These are phyloP conservation scores for Drosophila mercatorum DNA, from an alignment of 2,888 invertebrate species.

Conservation along the genomic window DNA sequence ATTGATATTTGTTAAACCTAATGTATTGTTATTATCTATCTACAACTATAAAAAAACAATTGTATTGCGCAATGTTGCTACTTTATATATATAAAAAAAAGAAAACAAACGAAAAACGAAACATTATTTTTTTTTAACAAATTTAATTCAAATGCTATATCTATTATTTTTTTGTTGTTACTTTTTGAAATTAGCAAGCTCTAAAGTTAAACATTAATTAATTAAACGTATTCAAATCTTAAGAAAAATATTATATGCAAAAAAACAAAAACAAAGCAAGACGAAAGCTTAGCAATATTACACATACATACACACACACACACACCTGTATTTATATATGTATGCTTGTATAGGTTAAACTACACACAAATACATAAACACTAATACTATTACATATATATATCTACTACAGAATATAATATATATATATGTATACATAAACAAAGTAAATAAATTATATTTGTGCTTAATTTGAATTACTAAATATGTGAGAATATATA, in stretches of 20 bases:
- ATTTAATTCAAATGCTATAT: constrained; percentile 1
- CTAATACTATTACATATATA: constrained; percentile 18
- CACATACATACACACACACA: constrained; percentile 17
- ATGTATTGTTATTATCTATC: constrained; percentile 75
- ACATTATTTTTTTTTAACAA: constrained; percentile 15
- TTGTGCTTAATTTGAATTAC: constrained; percentile 71
- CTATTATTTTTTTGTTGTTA: constrained; percentile 15
- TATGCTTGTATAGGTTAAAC: constrained; percentile 40
- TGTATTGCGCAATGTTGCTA: constrained; percentile 54
- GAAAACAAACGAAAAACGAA: constrained; percentile 6
- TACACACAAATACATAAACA: constrained; percentile 23
- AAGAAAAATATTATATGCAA: constrained; percentile 35
- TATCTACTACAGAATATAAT: constrained; percentile 25
- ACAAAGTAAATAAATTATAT: constrained; percentile 53
- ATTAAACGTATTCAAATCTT: constrained; percentile 46
- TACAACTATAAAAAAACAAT: constrained; percentile 43
- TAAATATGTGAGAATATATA: constrained; percentile 42
- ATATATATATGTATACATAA: constrained; percentile 12
- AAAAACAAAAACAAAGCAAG: neutral
- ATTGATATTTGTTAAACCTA: constrained; percentile 78
- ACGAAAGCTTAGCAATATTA: constrained; percentile 43
- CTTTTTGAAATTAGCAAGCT: constrained; percentile 31
- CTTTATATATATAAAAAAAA: constrained; percentile 24
- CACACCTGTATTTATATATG: constrained; percentile 48
- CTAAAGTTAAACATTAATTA: constrained; percentile 38